Evolutionary conservation across 1,140 invertebrate species (phyloP), one percentile per base, ranked within the genome.

Genomic region (Pseudomyrmex sp.): DNA sequence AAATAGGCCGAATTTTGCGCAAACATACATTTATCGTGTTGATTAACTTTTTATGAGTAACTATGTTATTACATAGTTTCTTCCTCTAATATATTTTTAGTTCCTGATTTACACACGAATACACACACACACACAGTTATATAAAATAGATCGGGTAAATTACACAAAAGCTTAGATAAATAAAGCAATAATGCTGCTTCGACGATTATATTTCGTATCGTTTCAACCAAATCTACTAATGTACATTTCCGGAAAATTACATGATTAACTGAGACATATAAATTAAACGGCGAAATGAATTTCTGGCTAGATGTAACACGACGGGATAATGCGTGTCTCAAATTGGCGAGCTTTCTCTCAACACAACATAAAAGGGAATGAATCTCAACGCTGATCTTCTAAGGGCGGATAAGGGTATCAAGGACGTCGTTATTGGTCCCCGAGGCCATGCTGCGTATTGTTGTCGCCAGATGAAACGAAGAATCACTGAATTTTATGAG

Each of bases 391-490:
- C 85, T 84, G 83, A 89, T 83, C 83, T 69, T 83, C 58, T 56
- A 79, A 87, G 89, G 82, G 83, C 70, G 83, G 62, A 90, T 88
- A 73, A 35, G 79, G 82, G 88, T 91, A 93, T 92, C 91, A 93
- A 77, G 91, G 89, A 90, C 90, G 89, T 86, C 79, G 92, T 94
- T 94, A 94, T 93, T 94, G 93, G 91, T 86, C 91, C 93, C 91
- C 77, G 89, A 90, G 92, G 93, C 90, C 84, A 90, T 85, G 86
- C 44, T 86, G 91, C 87, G 87, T 89, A 93, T 93, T 94, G 92
- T 93, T 93, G 90, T 91, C 92, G 85, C 90, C 90, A 90, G 73
- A 85, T 79, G 69, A 85, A 69, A 63, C 83, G 68, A 82, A 89
- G 86, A 83, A 88, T 87, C 87, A 89, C 82, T 89, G 82, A 89